These are phyloP conservation scores for Cistogaster globosa DNA, from an alignment of 2,888 invertebrate species.

Conservation along the genomic window DNA sequence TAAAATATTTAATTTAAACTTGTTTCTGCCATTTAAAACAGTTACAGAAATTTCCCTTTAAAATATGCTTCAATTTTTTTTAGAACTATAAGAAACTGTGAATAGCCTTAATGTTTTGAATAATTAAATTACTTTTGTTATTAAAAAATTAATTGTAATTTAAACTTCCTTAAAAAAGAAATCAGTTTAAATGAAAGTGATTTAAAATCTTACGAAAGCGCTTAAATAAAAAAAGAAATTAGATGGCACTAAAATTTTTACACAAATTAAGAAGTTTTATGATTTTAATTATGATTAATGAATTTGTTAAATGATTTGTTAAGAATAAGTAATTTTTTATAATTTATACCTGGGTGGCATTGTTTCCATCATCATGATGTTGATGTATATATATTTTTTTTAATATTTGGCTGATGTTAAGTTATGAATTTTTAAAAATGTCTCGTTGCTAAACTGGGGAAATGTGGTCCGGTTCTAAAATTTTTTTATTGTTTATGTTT, in stretches of 20 bases:
- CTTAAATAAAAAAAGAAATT: conserved; percentile 14
- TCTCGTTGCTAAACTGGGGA: conserved; percentile 32
- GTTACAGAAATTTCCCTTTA: no score
- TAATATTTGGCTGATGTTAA: conserved; percentile 65
- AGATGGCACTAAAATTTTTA: neutral
- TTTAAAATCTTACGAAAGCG: conserved; percentile 1
- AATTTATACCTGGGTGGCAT: conserved; percentile 83
- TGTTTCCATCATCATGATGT: conserved; percentile 84
- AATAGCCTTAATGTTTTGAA: neutral
- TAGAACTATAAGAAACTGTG: neutral
- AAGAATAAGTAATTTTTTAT: conserved; percentile 50
- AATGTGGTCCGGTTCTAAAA: conserved; percentile 31
- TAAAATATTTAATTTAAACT: no score
- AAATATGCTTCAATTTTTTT: no score
- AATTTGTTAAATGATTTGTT: conserved; percentile 40
- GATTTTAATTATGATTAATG: conserved; percentile 32
- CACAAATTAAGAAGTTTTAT: neutral
- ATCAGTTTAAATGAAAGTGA: conserved; percentile 6
- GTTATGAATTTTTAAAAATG: neutral
- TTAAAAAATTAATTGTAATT: no score
- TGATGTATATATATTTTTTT: conserved; percentile 35
- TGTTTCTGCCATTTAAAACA: no score
- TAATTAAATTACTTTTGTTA: no score
- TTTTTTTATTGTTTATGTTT: neutral
- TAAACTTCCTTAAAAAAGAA: no score